Evolutionary conservation across 2,888 invertebrate genomes (phyloP), one percentile per base, ranked within the genome.

Genomic region (Thalpophila matura): DNA sequence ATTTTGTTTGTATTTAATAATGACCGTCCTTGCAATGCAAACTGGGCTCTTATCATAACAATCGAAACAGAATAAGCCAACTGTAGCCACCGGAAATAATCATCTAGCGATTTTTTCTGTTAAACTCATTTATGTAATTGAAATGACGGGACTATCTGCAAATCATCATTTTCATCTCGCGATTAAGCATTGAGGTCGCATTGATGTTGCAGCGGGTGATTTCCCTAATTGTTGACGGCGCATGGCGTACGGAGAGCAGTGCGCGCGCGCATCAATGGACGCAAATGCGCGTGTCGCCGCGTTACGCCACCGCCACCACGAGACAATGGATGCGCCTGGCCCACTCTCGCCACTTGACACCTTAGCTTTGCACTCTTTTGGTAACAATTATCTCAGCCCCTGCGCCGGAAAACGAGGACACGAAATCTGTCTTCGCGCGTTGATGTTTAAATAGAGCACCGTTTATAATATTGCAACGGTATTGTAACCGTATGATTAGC

Each of bases 251-350:
- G 80, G 74, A 66, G 75, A 64, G 61, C 60, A 60, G 61, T 56
- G 74, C 76, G 80, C 82, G 79, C 54, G 86, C 87, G 91, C 90
- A 91, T 92, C 92, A 92, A 92, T 93, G 88, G 88, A 87, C 74
- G 87, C 89, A 92, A 91, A 93, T 83, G 89, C 89, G 91, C 94
- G 92, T 93, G 91, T 92, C 93, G 91, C 91, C 92, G 88, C 82
- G 85, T 93, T 92, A 89, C 92, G 88, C 85, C 89, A 92, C 81
- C 89, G 92, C 81, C 72, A 51, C 59, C 46, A 70, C 73, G 81
- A 92, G 85, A 92, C 92, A 93, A 92, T 91, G 82, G 88, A 71
- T 65, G 76, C 83, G 68, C 46, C 43, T 29, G 31, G 66, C 38
- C 69, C 80, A 77, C 84, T 86, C 87, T 89, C 86, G 86, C 84